Conservation (phyloP, 2,888 invertebrate species). For the Lepidonotus clava region DNA sequence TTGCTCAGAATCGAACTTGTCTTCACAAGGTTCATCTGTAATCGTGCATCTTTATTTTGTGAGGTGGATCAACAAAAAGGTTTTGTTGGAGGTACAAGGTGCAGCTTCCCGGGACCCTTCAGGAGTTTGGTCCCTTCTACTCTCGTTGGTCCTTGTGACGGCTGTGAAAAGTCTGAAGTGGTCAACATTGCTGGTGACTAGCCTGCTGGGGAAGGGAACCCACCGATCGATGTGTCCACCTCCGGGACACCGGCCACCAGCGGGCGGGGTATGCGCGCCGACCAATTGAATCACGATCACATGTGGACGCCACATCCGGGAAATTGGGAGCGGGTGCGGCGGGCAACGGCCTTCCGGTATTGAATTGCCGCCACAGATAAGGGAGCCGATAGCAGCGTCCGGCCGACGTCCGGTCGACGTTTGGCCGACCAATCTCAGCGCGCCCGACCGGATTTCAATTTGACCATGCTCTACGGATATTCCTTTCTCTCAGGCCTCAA, state of each 20-base stretch:
- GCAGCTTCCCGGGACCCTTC: too few species aligned
- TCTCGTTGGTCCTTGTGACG: too few species aligned
- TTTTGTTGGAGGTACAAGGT: too few species aligned
- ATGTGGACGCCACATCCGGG: background rate
- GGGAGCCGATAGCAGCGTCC: background rate
- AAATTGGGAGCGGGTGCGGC: conserved; percentile 17
- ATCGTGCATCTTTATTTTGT: too few species aligned
- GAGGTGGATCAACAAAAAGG: too few species aligned
- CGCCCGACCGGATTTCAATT: background rate
- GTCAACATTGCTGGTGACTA: too few species aligned
- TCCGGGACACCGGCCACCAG: background rate
- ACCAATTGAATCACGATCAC: conserved; percentile 40
- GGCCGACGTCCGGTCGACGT: background rate
- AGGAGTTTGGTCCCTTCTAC: too few species aligned
- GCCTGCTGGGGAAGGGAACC: too few species aligned
- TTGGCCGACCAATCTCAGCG: conserved; percentile 20
- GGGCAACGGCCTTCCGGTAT: background rate
- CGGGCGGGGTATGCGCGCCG: too few species aligned
- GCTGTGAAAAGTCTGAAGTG: too few species aligned
- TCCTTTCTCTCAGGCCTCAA: background rate
- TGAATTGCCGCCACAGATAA: conserved; percentile 9
- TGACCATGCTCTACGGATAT: background rate
- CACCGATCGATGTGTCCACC: background rate
- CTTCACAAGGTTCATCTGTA: too few species aligned
- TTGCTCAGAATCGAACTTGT: too few species aligned